Conservation (phyloP, 1,140 invertebrate species). For the Drosophila carrolli region DNA sequence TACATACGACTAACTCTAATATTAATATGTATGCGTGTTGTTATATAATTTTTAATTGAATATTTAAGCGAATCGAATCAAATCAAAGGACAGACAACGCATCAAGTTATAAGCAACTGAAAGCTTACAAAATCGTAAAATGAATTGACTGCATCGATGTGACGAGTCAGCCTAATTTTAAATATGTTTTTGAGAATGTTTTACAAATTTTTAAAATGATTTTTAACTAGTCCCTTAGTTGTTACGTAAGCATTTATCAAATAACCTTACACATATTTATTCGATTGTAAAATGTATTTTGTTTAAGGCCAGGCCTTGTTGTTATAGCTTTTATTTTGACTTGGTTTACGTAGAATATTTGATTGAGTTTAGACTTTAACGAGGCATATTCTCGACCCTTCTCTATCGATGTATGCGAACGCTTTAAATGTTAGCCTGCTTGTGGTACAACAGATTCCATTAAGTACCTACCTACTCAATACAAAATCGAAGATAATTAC, state of each 20-base stretch:
- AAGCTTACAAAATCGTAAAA: slow-evolving; percentile 70
- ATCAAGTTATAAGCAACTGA: slow-evolving; percentile 72
- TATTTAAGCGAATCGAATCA: slow-evolving; percentile 61
- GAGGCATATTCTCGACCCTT: slow-evolving; percentile 23
- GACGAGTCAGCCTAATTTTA: slow-evolving; percentile 29
- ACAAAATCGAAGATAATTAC: slow-evolving; percentile 46
- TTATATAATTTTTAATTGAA: slow-evolving; percentile 78
- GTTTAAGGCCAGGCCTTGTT: slow-evolving; percentile 71
- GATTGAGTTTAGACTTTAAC: slow-evolving; percentile 7
- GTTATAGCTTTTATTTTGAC: slow-evolving; percentile 45
- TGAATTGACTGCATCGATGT: slow-evolving; percentile 29
- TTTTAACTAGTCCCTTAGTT: slow-evolving; percentile 72
- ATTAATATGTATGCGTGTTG: slow-evolving; percentile 67
- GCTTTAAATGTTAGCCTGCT: slow-evolving; percentile 82
- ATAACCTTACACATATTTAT: slow-evolving; percentile 20
- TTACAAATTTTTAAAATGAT: slow-evolving; percentile 41
- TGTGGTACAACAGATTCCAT: slow-evolving; percentile 75
- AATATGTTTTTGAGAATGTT: slow-evolving; percentile 39
- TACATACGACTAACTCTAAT: slow-evolving; percentile 53
- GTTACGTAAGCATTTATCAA: slow-evolving; percentile 37
- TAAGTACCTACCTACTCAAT: slow-evolving; percentile 73
- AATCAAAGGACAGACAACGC: slow-evolving; percentile 77
- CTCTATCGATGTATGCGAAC: slow-evolving; percentile 65
- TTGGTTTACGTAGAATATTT: slow-evolving; percentile 35
- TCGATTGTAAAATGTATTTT: slow-evolving; percentile 47